Percentiles rank a stretch among this genome's conserved stretches.
Evolutionary conservation across 2,113 vertebrate genomes (phyloP).

Genomic region (Athene noctua): DNA sequence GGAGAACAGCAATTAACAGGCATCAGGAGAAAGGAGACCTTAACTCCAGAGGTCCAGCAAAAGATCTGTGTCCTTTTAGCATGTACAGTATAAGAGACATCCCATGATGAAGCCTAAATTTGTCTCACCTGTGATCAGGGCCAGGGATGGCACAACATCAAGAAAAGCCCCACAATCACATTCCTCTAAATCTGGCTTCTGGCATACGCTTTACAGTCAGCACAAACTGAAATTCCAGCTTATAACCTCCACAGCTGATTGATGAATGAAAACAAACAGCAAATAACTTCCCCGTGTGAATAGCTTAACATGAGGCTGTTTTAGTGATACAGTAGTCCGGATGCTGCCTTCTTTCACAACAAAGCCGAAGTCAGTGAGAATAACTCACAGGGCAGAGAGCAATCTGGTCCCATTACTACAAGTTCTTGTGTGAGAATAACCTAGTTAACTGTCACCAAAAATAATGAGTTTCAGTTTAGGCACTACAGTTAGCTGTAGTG

Average conservation of each 20-base stretch:
- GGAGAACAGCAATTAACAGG: slow-evolving; percentile 63
- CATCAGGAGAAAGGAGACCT: slow-evolving; percentile 45
- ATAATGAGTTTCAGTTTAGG: background rate
- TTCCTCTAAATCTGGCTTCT: slow-evolving; percentile 32
- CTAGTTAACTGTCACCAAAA: background rate
- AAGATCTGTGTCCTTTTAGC: slow-evolving; percentile 40
- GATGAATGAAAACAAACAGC: slow-evolving; percentile 46
- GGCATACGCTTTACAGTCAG: background rate
- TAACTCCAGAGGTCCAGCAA: slow-evolving; percentile 21
- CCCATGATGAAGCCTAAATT: background rate
- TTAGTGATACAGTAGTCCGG: background rate
- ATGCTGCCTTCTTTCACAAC: background rate
- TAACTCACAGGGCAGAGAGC: background rate
- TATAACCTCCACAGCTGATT: slow-evolving; percentile 19
- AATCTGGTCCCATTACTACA: background rate
- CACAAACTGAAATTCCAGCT: slow-evolving; percentile 44
- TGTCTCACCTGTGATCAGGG: slow-evolving; percentile 17
- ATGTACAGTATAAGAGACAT: background rate
- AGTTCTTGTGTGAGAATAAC: background rate
- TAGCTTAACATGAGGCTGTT: slow-evolving; percentile 1
- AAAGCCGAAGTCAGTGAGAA: background rate
- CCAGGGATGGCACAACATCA: slow-evolving; percentile 42
- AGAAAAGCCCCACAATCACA: slow-evolving; percentile 11
- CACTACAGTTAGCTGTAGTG: background rate
- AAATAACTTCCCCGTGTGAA: slow-evolving; percentile 17